Conservation (phyloP, 2,797 vertebrate species). For the Pseudocheirus occidentalis region DNA sequence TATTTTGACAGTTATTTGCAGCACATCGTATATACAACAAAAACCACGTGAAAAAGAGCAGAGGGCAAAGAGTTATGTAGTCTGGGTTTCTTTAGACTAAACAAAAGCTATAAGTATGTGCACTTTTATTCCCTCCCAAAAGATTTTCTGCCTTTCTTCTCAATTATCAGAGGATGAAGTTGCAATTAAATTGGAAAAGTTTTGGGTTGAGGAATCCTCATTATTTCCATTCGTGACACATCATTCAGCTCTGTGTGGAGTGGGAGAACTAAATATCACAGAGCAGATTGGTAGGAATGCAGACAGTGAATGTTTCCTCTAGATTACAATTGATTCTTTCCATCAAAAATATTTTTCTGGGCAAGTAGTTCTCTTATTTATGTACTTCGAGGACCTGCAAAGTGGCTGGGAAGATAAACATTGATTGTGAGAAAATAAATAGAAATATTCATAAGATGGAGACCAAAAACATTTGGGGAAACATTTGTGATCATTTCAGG, state of each 20-base stretch:
- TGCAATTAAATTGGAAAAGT: constrained; percentile 47
- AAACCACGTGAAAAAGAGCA: constrained; percentile 45
- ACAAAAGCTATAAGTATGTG: constrained; percentile 55
- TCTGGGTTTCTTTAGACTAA: constrained; percentile 68
- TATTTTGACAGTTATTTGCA: constrained; percentile 56
- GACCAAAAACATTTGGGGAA: constrained; percentile 9
- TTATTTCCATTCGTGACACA: constrained; percentile 15
- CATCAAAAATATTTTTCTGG: constrained; percentile 66
- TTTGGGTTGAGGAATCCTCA: not conserved
- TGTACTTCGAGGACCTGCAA: constrained; percentile 51
- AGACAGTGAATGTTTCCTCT: constrained; percentile 71
- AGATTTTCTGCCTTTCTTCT: constrained; percentile 1
- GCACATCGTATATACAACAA: constrained; percentile 38
- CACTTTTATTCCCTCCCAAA: constrained; percentile 43
- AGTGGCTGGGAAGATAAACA: not conserved
- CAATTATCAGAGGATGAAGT: not conserved
- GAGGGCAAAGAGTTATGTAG: constrained; percentile 47
- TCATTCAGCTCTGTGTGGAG: constrained; percentile 14
- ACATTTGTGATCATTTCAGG: constrained; percentile 19
- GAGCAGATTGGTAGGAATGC: constrained; percentile 61
- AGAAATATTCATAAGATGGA: constrained; percentile 36
- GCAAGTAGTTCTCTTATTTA: constrained; percentile 66
- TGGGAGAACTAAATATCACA: constrained; percentile 34
- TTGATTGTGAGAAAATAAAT: constrained; percentile 65
- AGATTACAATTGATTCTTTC: constrained; percentile 72